These are phyloP conservation scores for Lamproptera curius DNA, from an alignment of 2,888 invertebrate genomes.

Conservation along the genomic window DNA sequence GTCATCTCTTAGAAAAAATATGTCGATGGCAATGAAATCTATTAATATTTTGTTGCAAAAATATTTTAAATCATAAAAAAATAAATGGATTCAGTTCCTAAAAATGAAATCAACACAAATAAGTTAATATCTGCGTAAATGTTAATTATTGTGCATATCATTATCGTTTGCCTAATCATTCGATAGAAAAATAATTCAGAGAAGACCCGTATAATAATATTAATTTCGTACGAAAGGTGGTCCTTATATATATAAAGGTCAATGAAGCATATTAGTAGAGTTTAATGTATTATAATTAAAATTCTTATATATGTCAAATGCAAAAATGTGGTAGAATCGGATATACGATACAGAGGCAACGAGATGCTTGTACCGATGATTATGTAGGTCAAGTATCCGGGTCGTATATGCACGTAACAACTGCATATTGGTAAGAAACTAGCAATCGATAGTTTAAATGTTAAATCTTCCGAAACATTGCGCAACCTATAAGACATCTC, in stretches of 20 bases:
- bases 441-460: constrained; percentile 36
- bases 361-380: constrained; percentile 14
- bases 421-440: constrained; percentile 36
- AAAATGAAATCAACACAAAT: too few relatives aligned
- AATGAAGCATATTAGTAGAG: constrained; percentile 6
- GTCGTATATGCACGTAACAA: constrained; percentile 36
- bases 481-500: constrained; percentile 30
- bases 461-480: constrained; percentile 35
- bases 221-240: background rate
- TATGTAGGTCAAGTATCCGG: constrained; percentile 33
- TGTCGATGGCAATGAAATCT: too few relatives aligned
- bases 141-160: background rate
- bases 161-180: constrained; percentile 1
- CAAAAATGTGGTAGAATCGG: constrained; percentile 7
- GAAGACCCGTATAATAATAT: constrained; percentile 11
- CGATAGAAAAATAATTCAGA: constrained; percentile 9
- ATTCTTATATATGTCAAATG: constrained; percentile 9
- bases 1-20: too few relatives aligned
- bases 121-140: background rate
- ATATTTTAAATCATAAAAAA: too few relatives aligned
- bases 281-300: background rate
- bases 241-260: constrained; percentile 12
- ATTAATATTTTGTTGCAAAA: too few relatives aligned
- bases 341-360: constrained; percentile 4
- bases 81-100: too few relatives aligned